Base-by-base conservation (phyloP, 1,140 invertebrate species). In the Pseudomyrmex dendroicus region DNA sequence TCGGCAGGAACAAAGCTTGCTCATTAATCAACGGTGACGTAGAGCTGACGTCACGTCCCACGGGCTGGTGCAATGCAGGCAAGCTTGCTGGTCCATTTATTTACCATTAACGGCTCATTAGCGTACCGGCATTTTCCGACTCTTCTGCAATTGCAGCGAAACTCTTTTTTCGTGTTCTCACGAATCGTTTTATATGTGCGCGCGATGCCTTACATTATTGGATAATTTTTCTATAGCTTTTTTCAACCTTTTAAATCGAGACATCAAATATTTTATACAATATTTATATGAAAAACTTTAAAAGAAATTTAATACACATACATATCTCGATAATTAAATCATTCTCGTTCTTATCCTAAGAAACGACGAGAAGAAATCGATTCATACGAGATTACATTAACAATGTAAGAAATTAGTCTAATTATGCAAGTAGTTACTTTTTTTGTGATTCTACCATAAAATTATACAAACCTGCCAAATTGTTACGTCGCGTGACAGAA, bases 51-150 rank as follows among this genome's bases (percentile, higher is more conserved):
- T 88, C 88, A 87, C 90, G 85, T 90, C 88, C 89, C 86, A 87
- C 73, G 86, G 61, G 87, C 74, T 89, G 86, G 80, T 91, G 78
- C 86, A 88, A 88, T 86, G 88, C 82, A 89, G 89, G 78, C 86
- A 68, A 89, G 86, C 87, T 90, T 88, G 86, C 89, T 82, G 86
- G 83, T 91, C 90, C 91, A 92, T 92, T 93, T 90, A 91, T 92
- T 92, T 89, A 86, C 90, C 89, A 93, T 93, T 91, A 93, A 92
- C 90, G 91, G 91, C 91, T 93, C 91, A 93, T 93, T 92, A 93
- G 89, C 84, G 89, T 76, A 83, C 48, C 72, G 80, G 72, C 62
- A 86, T 86, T 89, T 83, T 72, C 61, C 17, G 56, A 64, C 62
- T 25, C 66, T 76, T 80, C 77, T 61, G 62, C 57, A 66, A 84